phyloP scores from a whole-genome alignment of 2,888 invertebrate genomes.

The Tipula vernalis region DNA sequence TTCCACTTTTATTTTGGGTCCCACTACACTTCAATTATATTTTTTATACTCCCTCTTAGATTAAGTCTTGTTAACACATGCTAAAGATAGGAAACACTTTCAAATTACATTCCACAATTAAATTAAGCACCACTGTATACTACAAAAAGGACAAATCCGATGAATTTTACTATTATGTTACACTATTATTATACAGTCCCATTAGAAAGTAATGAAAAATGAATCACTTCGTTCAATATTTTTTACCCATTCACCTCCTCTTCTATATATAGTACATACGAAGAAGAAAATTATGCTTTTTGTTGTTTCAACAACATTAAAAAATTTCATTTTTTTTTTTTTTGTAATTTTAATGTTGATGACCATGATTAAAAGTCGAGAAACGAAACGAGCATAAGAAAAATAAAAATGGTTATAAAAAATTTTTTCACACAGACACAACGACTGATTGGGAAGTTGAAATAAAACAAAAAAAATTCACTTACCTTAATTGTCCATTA shows the following conservation, averaged over 20 bases:
- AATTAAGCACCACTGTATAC: too few relatives aligned
- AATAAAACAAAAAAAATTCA: neutral
- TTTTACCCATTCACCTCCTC: neutral
- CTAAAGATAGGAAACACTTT: too few relatives aligned
- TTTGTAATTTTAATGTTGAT: neutral
- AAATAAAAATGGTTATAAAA: neutral
- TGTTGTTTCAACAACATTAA: neutral
- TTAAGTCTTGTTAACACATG: too few relatives aligned
- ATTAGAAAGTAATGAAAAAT: too few relatives aligned
- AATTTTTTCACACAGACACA: neutral
- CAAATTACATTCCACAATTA: too few relatives aligned
- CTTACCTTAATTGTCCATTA: slow-evolving; percentile 6
- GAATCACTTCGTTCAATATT: neutral
- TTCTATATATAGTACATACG: neutral
- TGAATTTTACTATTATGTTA: too few relatives aligned
- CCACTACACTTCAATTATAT: too few relatives aligned
- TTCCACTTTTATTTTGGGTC: too few relatives aligned
- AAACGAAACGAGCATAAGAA: neutral
- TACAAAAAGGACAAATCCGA: too few relatives aligned
- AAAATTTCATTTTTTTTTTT: neutral
- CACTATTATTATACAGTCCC: too few relatives aligned
- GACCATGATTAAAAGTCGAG: neutral
- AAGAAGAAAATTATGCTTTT: neutral
- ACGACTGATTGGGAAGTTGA: neutral
- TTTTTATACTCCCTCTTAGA: too few relatives aligned